Conservation (phyloP, 2,888 invertebrate genomes). For the Scaptomyza caliginosa region DNA sequence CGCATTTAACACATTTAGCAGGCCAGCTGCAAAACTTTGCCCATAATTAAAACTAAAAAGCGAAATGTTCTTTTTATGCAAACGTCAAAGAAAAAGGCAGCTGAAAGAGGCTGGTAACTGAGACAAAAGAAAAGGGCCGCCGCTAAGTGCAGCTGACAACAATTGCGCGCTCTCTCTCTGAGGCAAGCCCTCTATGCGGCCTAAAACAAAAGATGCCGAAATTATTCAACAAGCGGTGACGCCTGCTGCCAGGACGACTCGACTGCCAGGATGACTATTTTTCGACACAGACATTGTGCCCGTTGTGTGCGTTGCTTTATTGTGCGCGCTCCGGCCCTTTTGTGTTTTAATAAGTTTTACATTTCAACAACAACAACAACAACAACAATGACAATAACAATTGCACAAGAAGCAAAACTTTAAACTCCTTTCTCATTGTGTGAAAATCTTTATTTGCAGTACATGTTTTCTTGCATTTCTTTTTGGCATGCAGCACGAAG, state of each 20-base stretch:
- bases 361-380: slow-evolving; percentile 38
- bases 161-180: slow-evolving; percentile 46
- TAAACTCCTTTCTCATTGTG: slow-evolving; percentile 19
- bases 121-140: slow-evolving; percentile 29
- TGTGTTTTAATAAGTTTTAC: slow-evolving; percentile 72
- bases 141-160: slow-evolving; percentile 69
- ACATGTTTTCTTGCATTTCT: slow-evolving; percentile 14
- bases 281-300: slow-evolving; percentile 37
- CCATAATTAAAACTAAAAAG: slow-evolving; percentile 71
- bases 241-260: slow-evolving; percentile 46
- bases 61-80: slow-evolving; percentile 61
- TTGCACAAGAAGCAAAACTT: slow-evolving; percentile 45
- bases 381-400: slow-evolving; percentile 44
- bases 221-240: slow-evolving; percentile 68
- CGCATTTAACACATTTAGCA: slow-evolving; percentile 59
- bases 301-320: slow-evolving; percentile 16
- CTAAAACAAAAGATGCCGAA: slow-evolving; percentile 68
- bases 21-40: slow-evolving; percentile 61
- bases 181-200: slow-evolving; percentile 11
- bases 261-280: slow-evolving; percentile 37
- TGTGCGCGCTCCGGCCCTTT: slow-evolving; percentile 36
- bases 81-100: background rate
- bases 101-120: background rate
- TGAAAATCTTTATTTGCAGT: slow-evolving; percentile 2
- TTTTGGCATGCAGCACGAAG: slow-evolving; percentile 36